phyloP scores from a whole-genome alignment of 2,888 invertebrate genomes.

The Pammene fasciana region DNA sequence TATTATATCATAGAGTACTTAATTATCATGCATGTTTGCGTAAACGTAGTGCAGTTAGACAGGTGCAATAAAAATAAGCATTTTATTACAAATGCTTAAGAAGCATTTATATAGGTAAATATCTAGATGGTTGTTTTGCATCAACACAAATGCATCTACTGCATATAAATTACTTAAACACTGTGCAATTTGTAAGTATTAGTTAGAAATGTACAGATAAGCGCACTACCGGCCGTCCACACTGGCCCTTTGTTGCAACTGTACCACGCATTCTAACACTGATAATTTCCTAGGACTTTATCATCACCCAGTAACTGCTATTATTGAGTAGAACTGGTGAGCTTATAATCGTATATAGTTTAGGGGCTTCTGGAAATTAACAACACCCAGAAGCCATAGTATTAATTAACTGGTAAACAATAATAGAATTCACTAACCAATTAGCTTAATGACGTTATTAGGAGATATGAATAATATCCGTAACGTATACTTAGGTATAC shows the following conservation, averaged over 20 bases:
- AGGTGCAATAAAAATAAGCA: neutral
- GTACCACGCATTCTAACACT: slow-evolving; percentile 6
- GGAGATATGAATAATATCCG: slow-evolving; percentile 1
- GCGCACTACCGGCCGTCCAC: slow-evolving; percentile 67
- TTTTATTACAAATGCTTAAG: neutral
- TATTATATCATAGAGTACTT: too few species aligned
- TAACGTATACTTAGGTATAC: neutral
- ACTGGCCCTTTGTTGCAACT: slow-evolving; percentile 65
- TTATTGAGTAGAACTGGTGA: slow-evolving; percentile 2
- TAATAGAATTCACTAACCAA: slow-evolving; percentile 12
- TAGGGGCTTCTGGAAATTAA: slow-evolving; percentile 22
- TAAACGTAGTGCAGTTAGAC: neutral
- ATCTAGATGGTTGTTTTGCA: neutral
- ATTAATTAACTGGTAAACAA: slow-evolving; percentile 32
- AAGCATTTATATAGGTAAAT: neutral
- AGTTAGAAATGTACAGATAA: slow-evolving; percentile 74
- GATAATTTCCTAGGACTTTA: slow-evolving; percentile 14
- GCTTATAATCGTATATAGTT: neutral
- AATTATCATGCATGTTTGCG: neutral
- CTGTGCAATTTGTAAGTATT: slow-evolving; percentile 66
- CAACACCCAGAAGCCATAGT: slow-evolving; percentile 6
- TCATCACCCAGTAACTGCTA: slow-evolving; percentile 4
- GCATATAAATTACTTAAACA: slow-evolving; percentile 45
- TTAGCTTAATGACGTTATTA: slow-evolving; percentile 21
- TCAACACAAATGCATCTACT: slow-evolving; percentile 4